Conservation (phyloP, 2,113 vertebrate species). For the Burhinus bistriatus region DNA sequence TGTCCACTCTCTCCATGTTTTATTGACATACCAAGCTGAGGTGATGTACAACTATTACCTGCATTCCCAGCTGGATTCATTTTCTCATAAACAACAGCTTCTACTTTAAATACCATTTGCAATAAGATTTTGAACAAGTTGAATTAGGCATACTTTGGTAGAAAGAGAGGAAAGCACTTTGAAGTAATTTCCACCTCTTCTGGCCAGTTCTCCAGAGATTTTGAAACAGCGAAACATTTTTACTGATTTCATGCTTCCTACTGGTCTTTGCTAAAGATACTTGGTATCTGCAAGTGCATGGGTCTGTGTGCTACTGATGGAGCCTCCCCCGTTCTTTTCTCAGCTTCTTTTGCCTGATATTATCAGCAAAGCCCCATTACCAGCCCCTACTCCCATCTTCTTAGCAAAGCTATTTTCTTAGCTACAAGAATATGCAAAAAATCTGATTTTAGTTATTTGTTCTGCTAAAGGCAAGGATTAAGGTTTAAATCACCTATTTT, state of each 20-base stretch:
- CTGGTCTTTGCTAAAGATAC: neutral
- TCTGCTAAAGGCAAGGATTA: neutral
- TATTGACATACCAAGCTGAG: neutral
- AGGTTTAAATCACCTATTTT: neutral
- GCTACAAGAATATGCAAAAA: conserved; percentile 4
- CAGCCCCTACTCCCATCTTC: neutral
- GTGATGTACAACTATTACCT: neutral
- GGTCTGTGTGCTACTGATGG: neutral
- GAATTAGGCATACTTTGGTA: neutral
- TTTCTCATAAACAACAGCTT: neutral
- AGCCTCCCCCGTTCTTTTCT: neutral
- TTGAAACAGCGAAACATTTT: neutral
- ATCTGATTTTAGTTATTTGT: conserved; percentile 5
- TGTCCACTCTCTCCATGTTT: neutral
- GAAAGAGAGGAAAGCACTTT: neutral
- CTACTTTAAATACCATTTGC: neutral
- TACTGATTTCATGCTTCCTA: neutral
- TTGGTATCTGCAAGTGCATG: neutral
- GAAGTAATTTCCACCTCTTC: neutral
- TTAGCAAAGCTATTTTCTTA: conserved; percentile 1
- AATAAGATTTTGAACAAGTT: neutral
- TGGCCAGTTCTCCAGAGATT: neutral
- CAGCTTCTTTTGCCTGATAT: neutral
- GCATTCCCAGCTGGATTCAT: neutral
- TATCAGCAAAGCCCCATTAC: neutral